Evolutionary conservation across 2,797 vertebrate genomes (phyloP), one percentile per base, ranked within the genome.

Genomic region (Thamnophis elegans): DNA sequence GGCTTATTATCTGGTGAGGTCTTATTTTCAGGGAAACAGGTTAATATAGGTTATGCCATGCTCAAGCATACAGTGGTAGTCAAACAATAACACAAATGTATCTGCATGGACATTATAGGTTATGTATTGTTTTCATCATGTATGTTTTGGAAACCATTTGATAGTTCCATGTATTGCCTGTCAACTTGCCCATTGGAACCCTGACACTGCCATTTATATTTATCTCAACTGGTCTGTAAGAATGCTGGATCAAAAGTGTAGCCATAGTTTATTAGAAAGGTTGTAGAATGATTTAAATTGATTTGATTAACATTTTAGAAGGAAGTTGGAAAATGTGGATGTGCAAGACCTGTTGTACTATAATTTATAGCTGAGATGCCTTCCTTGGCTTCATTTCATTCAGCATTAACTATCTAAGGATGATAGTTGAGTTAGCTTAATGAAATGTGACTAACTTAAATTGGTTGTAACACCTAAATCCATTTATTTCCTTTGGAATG

Each of bases 401-500:
- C 96, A 96, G 95, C 96, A 94, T 95, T 93, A 95, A 93, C 96
- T 95, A 94, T 91, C 96, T 90, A 96, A 96, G 94, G 95, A 95
- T 95, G 95, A 94, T 94, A 96, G 95, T 94, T 94, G 95, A 96
- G 96, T 97, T 96, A 95, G 94, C 94, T 97, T 97, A 96, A 96
- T 96, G 97, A 97, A 97, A 97, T 96, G 91, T 94, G 94, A 96
- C 94, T 97, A 97, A 97, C 97, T 97, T 96, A 97, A 91, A 95
- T 97, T 97, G 96, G 96, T 97, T 96, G 96, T 93, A 96, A 97
- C 96, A 97, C 96, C 92, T 95, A 97, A 97, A 97, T 95, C 93
- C 94, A 96, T 96, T 97, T 97, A 82, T 47, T 47, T 82, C 42
- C 94, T 97, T 94, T 89, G 96, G 97, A 98, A 98, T 98, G 98